A percentile compares a stretch with the other conserved stretches of the same genome.
Evolutionary conservation across 2,797 vertebrate genomes (phyloP).

Genomic region (Allobates femoralis): DNA sequence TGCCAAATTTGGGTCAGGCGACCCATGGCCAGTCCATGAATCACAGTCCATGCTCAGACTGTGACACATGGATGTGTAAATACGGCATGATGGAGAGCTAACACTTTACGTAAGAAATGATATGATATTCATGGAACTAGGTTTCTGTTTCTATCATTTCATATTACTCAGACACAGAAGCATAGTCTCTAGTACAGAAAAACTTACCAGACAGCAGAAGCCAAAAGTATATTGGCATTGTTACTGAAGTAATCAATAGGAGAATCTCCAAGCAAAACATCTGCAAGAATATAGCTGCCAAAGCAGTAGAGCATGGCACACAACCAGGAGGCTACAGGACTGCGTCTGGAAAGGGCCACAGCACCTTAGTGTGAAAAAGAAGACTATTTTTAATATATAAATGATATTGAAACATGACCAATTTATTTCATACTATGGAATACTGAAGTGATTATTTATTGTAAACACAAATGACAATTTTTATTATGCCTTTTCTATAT

Average conservation of each 20-base stretch:
- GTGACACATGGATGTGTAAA: too few species aligned
- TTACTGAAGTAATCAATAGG: constrained; percentile 91
- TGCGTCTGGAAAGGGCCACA: constrained; percentile 89
- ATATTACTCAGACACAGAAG: background rate
- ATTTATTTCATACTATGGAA: background rate
- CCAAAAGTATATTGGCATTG: constrained; percentile 93
- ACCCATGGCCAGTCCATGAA: too few species aligned
- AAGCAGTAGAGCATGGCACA: constrained; percentile 99
- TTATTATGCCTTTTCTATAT: too few species aligned
- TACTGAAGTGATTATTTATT: background rate
- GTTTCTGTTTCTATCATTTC: background rate
- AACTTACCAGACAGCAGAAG: constrained; percentile 93
- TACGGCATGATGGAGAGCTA: too few species aligned
- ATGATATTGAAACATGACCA: background rate
- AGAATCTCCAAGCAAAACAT: constrained; percentile 89
- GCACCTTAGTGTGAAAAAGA: constrained; percentile 70
- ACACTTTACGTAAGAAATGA: too few species aligned
- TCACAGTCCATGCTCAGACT: too few species aligned
- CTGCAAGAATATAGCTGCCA: constrained; percentile 93
- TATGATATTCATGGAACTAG: too few species aligned
- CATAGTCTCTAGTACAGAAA: background rate
- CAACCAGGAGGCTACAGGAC: constrained; percentile 95
- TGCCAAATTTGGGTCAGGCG: too few species aligned
- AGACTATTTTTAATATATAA: background rate
- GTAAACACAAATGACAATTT: background rate